Evolutionary conservation across 1,140 invertebrate genomes (phyloP).

Genomic region (Portunus trituberculatus): DNA sequence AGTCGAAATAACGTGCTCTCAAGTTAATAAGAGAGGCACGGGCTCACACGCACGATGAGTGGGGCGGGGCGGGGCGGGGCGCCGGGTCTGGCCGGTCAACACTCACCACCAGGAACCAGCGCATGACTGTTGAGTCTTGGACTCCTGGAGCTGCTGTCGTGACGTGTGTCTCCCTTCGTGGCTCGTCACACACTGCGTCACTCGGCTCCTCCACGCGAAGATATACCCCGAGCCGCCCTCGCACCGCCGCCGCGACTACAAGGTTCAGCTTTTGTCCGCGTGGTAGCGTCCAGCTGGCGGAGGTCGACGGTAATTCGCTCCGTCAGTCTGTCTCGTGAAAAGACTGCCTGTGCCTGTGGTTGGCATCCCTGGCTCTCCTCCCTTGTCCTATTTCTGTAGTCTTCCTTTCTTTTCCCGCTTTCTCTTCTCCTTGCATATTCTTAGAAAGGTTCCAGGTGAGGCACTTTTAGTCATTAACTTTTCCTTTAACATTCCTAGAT

Average conservation of each 20-base stretch:
- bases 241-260: not conserved
- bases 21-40: not conserved
- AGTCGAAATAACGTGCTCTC: not conserved
- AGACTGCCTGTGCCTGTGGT: not conserved
- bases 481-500: not conserved
- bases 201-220: conserved; percentile 15
- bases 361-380: not conserved
- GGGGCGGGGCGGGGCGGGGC: not conserved
- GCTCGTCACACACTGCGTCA: conserved; percentile 17
- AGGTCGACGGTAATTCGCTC: not conserved
- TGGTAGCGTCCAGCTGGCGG: not conserved
- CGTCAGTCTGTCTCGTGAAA: not conserved
- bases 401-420: not conserved
- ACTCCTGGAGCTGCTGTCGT: not conserved
- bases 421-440: not conserved
- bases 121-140: not conserved
- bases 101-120: conserved; percentile 17
- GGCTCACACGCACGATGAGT: not conserved
- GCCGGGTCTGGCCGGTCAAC: not conserved
- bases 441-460: not conserved
- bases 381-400: not conserved
- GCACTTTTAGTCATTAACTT: not conserved
- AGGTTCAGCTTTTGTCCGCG: not conserved
- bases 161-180: not conserved
- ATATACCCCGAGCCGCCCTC: conserved; percentile 16